A percentile compares a stretch with the other conserved stretches of the same genome.
These are phyloP conservation scores for Pipistrellus pygmaeus DNA, from an alignment of 2,797 vertebrate genomes.

Conservation along the genomic window DNA sequence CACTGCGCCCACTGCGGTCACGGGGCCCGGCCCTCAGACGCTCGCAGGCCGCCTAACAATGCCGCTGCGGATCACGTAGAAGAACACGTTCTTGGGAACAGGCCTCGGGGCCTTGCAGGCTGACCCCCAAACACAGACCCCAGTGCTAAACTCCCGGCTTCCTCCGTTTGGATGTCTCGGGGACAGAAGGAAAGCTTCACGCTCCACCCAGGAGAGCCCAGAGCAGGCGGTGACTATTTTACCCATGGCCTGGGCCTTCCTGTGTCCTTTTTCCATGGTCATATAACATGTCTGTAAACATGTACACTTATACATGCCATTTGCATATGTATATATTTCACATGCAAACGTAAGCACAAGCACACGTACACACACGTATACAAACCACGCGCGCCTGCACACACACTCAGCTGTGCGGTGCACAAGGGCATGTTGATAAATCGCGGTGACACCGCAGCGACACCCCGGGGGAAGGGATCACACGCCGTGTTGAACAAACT, in stretches of 20 bases:
- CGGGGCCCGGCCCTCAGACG: accelerated
- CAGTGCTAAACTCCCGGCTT: neutral
- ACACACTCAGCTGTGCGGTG: accelerated
- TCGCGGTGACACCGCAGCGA: neutral
- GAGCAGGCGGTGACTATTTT: neutral
- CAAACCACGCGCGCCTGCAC: neutral
- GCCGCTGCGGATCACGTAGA: accelerated
- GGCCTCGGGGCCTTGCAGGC: accelerated
- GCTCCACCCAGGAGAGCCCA: neutral
- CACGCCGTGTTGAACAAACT: neutral
- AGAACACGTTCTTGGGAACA: neutral
- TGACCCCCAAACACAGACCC: neutral
- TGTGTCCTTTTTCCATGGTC: neutral
- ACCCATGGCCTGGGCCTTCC: neutral
- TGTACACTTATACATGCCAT: too few relatives aligned
- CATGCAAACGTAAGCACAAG: neutral
- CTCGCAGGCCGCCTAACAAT: accelerated
- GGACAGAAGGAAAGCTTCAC: neutral
- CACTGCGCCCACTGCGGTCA: accelerated
- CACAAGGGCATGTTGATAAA: accelerated
- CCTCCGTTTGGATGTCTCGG: neutral
- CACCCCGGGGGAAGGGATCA: neutral
- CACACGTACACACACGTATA: accelerated
- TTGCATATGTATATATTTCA: neutral
- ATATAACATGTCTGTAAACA: neutral